These are phyloP conservation scores for Myrmecobius fasciatus DNA, from an alignment of 2,113 vertebrate genomes.

Conservation along the genomic window DNA sequence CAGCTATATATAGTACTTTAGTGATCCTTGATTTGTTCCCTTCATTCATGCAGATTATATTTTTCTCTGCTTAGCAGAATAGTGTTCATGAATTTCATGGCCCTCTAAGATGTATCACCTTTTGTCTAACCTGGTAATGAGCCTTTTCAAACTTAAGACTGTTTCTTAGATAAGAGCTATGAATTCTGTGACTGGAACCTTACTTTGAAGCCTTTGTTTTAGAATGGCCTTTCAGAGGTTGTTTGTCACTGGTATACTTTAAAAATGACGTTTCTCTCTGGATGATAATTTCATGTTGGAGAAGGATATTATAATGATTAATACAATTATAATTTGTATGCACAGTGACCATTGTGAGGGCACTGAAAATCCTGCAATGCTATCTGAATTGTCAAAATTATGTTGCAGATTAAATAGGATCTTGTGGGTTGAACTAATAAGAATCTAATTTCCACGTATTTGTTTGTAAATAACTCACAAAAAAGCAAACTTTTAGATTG, in stretches of 20 bases:
- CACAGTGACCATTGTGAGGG: neutral
- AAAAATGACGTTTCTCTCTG: neutral
- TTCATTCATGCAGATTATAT: neutral
- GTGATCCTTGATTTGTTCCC: neutral
- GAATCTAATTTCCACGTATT: conserved; percentile 16
- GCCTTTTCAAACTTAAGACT: neutral
- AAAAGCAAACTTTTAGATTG: conserved; percentile 46
- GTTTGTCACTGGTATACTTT: neutral
- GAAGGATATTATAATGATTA: neutral
- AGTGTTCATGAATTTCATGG: neutral
- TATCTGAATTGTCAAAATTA: conserved; percentile 32
- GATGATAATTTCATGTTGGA: neutral
- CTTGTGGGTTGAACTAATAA: conserved; percentile 36
- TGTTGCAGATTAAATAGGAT: neutral
- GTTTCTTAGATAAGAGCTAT: neutral
- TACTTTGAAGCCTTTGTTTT: neutral
- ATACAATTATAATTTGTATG: conserved; percentile 16
- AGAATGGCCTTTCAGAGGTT: neutral
- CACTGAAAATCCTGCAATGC: neutral
- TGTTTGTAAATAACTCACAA: conserved; percentile 27
- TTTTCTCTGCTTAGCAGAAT: neutral
- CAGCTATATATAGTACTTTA: neutral
- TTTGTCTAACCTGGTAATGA: neutral
- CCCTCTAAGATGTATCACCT: neutral
- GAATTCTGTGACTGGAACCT: neutral